Evolutionary conservation across 92 coral and sea anemone species (phyloP).

Genomic region (Pocillopora meandrina): DNA sequence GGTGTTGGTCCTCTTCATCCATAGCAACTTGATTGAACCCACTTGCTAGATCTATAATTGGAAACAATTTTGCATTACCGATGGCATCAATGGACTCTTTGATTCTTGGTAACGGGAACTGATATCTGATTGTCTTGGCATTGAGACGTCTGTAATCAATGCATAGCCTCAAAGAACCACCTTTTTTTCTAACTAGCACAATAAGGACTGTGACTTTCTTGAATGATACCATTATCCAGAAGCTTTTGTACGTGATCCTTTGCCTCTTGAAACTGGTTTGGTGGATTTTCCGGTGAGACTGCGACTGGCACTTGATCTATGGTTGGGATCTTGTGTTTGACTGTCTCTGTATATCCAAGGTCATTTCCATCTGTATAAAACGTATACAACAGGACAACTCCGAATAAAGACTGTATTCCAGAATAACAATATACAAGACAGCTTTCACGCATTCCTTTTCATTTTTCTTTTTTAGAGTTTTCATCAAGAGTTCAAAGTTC

Average conservation of each 20-base stretch:
- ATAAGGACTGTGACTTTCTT: conserved; percentile 57
- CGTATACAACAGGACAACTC: too few relatives aligned
- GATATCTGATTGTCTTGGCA: conserved; percentile 45
- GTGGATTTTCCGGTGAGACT: conserved; percentile 42
- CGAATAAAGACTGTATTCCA: too few relatives aligned
- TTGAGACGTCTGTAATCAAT: conserved; percentile 37
- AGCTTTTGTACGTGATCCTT: conserved; percentile 60
- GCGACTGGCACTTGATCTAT: conserved; percentile 31
- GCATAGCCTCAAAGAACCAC: conserved; percentile 42
- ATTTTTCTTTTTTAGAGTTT: too few relatives aligned
- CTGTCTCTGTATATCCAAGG: conserved; percentile 45
- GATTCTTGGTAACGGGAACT: conserved; percentile 50
- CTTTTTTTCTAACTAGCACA: conserved; percentile 50
- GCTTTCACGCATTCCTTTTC: too few relatives aligned
- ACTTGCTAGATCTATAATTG: background rate
- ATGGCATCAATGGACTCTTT: conserved; percentile 53
- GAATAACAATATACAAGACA: too few relatives aligned
- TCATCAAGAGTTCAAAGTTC: too few relatives aligned
- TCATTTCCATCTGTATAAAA: conserved; percentile 46
- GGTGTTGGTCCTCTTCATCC: conserved; percentile 21
- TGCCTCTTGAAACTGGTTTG: conserved; percentile 50
- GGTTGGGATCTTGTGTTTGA: conserved; percentile 52
- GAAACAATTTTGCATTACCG: conserved; percentile 42
- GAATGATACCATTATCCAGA: conserved; percentile 18
- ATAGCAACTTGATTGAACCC: conserved; percentile 5